Evolutionary conservation across 1,140 invertebrate genomes (phyloP), one percentile per base, ranked within the genome.

Genomic region (Lepidurus arcticus): DNA sequence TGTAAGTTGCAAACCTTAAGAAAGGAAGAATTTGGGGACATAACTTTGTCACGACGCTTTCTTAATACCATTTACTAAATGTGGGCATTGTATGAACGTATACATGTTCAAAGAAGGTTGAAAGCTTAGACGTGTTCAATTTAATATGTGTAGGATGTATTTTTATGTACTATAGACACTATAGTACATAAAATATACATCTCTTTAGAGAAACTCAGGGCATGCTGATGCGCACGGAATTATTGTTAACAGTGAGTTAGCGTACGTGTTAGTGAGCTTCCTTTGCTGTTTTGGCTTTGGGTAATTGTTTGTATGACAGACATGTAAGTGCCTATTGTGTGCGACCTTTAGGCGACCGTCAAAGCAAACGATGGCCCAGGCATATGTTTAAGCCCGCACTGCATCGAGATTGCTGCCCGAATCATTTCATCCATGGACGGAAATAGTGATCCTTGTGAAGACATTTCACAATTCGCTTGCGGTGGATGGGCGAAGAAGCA

Each of bases 391-490:
- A 92, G 92, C 9, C 88, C 92, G 78, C 90, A 91, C 8, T 97
- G 95, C 83, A 91, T 98, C 7, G 92, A 91, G 77, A 93, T 94
- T 0, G 91, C 95, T 0, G 93, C 93, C 73, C 89, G 92, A 77
- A 91, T 98, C 53, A 87, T 97, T 47, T 90, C 91, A 79, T 92
- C 93, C 1, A 92, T 98, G 85, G 93, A 98, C 84, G 84, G 85
- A 0, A 87, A 85, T 1, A 88, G 91, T 4, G 88, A 97, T 84
- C 96, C 97, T 0, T 99, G 97, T 84, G 88, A 95, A 8, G 95
- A 99, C 85, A 99, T 98, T 86, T 98, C 98, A 85, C 88, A 92
- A 76, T 98, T 93, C 85, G 90, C 96, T 0, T 98, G 97, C 83
- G 95, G 95, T 16, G 92, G 93, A 1, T 98, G 96, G 96, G 90